Base-by-base conservation (phyloP, 2,888 invertebrate genomes). In the Synanthedon myopaeformis region DNA sequence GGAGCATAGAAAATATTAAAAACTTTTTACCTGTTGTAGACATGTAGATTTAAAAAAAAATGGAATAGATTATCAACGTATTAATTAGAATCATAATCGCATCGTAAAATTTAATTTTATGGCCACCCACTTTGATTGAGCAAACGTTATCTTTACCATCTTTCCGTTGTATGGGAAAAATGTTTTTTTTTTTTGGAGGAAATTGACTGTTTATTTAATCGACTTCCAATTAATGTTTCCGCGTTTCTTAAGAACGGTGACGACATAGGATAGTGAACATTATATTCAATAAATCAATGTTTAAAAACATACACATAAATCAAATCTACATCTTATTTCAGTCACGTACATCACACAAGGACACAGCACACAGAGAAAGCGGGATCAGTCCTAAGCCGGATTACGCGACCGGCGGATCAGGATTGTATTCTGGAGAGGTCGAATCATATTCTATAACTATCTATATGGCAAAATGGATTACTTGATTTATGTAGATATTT, bases 361-460 rank as follows among this genome's bases (percentile, higher is more conserved):
- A 49, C 59, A 53, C 58, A 65, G 65, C 17, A 49, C 17, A 17
- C 53, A 54, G 62, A 66, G 63, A 61, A 57, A 58, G 61, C 55
- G 61, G 78, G 80, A 83, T 82, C 74, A 81, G 74, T 67, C 73
- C 71, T 82, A 80, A 85, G 82, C 82, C 81, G 82, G 83, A 85
- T 85, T 83, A 85, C 70, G 72, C 72, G 77, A 74, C 82, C 80
- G 76, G 62, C 74, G 74, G 76, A 83, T 84, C 74, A 73, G 76
- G 74, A 72, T 76, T 63, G 60, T 63, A 62, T 59, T 58, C 63
- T 57, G 58, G 64, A 61, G 72, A 75, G 78, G 76, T 79, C 73
- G 76, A 62, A 45, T 49, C 12, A 49, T 49, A 49, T 17, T 19
- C 17, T 49, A 49, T 17, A 49, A 13, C 23, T 19, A 67, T 69